These are phyloP conservation scores for Melanaphis sacchari DNA, from an alignment of 1,140 invertebrate species.

Conservation along the genomic window DNA sequence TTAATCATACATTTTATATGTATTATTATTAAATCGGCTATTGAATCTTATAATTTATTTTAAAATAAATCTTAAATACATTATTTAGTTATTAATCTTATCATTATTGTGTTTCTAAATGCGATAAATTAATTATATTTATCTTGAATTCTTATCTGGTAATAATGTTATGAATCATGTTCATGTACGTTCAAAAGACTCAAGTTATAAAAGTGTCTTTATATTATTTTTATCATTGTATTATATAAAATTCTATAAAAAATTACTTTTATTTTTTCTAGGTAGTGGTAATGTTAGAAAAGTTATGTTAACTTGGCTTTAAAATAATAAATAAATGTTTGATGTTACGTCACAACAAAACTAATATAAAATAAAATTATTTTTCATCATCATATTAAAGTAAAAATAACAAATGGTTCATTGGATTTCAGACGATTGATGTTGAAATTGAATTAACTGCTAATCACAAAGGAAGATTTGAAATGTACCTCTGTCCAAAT, in stretches of 20 bases:
- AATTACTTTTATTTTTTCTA: background rate
- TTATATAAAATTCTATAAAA: background rate
- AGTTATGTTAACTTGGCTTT: background rate
- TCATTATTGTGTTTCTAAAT: background rate
- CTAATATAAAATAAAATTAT: background rate
- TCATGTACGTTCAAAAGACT: background rate
- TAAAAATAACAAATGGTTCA: background rate
- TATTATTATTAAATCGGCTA: too few species aligned
- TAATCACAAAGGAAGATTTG: conserved; percentile 87
- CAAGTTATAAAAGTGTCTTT: background rate
- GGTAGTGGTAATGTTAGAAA: background rate
- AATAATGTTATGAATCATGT: background rate
- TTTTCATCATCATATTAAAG: background rate
- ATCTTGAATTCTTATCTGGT: background rate
- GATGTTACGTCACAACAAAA: background rate
- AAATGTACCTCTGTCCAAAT: conserved; percentile 83
- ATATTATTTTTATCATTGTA: background rate
- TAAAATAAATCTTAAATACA: background rate
- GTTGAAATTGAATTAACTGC: conserved; percentile 88
- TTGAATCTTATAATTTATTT: background rate
- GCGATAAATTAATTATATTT: background rate
- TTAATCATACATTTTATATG: too few species aligned
- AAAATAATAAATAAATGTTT: background rate
- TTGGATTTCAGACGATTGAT: conserved; percentile 73
- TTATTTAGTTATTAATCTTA: background rate